Base-by-base conservation (phyloP, 2,888 invertebrate genomes). In the Rhodophaea formosa region DNA sequence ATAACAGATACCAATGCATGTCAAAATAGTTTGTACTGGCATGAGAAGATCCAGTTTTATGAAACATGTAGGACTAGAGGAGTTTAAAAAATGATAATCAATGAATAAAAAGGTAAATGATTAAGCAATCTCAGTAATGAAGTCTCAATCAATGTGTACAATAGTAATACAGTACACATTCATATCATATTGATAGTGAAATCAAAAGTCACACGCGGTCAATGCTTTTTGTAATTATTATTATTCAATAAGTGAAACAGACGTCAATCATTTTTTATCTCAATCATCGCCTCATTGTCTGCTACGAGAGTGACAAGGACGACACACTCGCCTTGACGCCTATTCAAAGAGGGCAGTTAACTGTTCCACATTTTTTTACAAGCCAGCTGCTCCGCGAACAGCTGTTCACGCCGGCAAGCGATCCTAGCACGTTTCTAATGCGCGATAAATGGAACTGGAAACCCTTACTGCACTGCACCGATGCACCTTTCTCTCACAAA, bases 311-410 rank as follows among this genome's bases (percentile, higher is more conserved):
- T 64, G 80, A 88, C 72, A 82, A 79, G 79, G 86, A 82, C 71
- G 69, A 68, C 69, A n/a, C n/a, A 73, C 64, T 62, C 59, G 65
- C 65, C 70, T 77, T 74, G 69, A 72, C 66, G 72, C 72, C 67
- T 77, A 75, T 78, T 80, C 77, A 83, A 79, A 79, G 72, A 77
- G 74, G 79, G 82, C 82, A 82, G 84, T 74, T 84, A 85, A 82
- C 83, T 82, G 85, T 80, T 75, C 81, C 77, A 84, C 81, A 84
- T 86, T 88, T 90, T n/a, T 89, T 88, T 82, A 79, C 75, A 70
- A 80, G 79, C 82, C 90, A 90, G 90, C 90, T 90, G 90, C 88
- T 82, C 61, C 62, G 10, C 35, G 78, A 89, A 90, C 90, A 91
- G 90, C 90, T 91, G 90, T 90, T 89, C 74, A 73, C 62, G 80